Percentiles rank a stretch among this genome's conserved stretches.
These are phyloP conservation scores for Alloplasta piceator DNA, from an alignment of 2,888 invertebrate genomes.

Conservation along the genomic window DNA sequence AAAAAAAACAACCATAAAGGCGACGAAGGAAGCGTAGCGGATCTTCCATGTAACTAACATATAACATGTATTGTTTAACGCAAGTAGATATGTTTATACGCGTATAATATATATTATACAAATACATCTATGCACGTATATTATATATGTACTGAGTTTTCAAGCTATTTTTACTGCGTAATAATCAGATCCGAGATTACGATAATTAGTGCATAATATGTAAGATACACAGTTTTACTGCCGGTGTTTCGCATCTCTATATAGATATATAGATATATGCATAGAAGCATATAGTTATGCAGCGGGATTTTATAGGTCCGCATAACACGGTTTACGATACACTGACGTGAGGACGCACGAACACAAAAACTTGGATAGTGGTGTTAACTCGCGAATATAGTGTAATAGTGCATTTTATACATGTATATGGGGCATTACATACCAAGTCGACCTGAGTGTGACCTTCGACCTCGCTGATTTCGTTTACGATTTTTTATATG, in stretches of 20 bases:
- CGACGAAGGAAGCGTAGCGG: constrained; percentile 68
- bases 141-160: constrained; percentile 22
- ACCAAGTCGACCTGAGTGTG: too few relatives aligned
- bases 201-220: constrained; percentile 75
- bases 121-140: constrained; percentile 3
- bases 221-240: constrained; percentile 66
- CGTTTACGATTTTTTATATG: too few relatives aligned
- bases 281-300: constrained; percentile 42
- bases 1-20: constrained; percentile 63
- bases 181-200: constrained; percentile 74
- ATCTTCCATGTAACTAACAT: constrained; percentile 41
- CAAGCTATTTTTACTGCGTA: constrained; percentile 63
- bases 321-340: constrained; percentile 64
- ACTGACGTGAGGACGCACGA: constrained; percentile 12
- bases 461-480: too few relatives aligned
- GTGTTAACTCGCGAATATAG: constrained; percentile 39
- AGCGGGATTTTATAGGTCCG: constrained; percentile 64
- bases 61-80: background rate
- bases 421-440: too few relatives aligned
- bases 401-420: constrained; percentile 8
- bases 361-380: background rate
- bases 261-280: background rate
- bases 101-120: background rate
- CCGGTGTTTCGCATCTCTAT: constrained; percentile 26
- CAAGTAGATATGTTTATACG: background rate